Percentiles rank a stretch among this genome's conserved stretches.
Evolutionary conservation across 2,797 vertebrate species (phyloP).

Genomic region (Anableps anableps): DNA sequence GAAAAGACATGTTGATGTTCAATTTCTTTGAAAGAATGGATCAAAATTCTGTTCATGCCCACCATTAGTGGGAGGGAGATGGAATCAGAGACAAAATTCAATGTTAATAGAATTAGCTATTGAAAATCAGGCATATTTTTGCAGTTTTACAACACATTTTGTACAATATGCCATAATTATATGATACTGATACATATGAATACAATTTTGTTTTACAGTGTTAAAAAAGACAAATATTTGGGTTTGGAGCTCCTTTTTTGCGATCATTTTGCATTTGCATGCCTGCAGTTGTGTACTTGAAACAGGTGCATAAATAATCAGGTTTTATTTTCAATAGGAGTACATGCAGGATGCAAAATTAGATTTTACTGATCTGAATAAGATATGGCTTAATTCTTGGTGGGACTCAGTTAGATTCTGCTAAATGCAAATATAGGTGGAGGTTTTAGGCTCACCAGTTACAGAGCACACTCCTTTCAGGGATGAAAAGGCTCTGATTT

Average conservation of each 20-base stretch:
- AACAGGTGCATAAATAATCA: constrained; percentile 35
- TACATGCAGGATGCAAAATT: constrained; percentile 19
- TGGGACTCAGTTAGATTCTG: constrained; percentile 48
- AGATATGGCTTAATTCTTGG: constrained; percentile 22
- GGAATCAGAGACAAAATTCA: not conserved
- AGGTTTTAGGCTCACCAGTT: constrained; percentile 70
- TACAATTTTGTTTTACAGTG: not conserved
- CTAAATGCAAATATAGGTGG: constrained; percentile 65
- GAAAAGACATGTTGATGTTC: constrained; percentile 2
- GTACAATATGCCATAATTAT: not conserved
- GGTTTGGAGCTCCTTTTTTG: not conserved
- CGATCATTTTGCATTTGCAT: constrained; percentile 11
- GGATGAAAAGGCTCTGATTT: constrained; percentile 67
- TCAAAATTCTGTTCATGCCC: not conserved
- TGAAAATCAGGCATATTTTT: not conserved
- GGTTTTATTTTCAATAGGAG: constrained; percentile 22
- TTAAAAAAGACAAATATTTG: not conserved
- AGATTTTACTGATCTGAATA: constrained; percentile 16
- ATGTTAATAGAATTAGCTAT: not conserved
- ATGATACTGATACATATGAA: not conserved
- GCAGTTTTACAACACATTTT: not conserved
- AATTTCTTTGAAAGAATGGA: not conserved
- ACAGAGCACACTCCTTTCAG: constrained; percentile 52
- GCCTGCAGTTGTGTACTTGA: constrained; percentile 40
- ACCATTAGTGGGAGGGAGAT: too few relatives aligned